Percentiles rank a stretch among this genome's conserved stretches.
phyloP scores from a whole-genome alignment of 2,113 vertebrate species.

The Accipiter cooperii region DNA sequence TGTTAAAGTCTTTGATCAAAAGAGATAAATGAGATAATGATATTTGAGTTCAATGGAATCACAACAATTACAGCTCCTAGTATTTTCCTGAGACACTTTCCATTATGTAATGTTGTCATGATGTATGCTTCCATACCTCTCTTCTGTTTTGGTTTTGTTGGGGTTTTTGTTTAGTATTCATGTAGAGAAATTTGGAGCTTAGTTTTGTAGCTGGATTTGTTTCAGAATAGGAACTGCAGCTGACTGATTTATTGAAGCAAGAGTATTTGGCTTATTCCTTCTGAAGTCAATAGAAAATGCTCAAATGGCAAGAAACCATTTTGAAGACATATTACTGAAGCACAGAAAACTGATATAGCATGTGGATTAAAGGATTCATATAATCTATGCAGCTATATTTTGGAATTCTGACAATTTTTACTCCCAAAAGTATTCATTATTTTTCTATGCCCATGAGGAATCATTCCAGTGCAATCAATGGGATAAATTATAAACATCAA shows the following conservation, averaged over 20 bases:
- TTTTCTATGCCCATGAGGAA: not conserved
- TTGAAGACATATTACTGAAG: not conserved
- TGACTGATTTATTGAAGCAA: not conserved
- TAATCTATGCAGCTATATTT: not conserved
- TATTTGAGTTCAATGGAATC: not conserved
- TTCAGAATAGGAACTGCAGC: not conserved
- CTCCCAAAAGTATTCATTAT: not conserved
- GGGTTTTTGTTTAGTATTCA: not conserved
- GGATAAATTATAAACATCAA: not conserved
- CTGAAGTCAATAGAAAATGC: not conserved
- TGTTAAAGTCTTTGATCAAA: not conserved
- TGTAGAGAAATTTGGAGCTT: not conserved
- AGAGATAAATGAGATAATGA: not conserved
- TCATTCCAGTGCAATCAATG: not conserved
- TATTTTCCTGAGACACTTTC: not conserved
- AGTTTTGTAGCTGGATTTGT: not conserved
- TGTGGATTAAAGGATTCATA: not conserved
- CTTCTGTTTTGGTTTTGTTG: not conserved
- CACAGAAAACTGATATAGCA: not conserved
- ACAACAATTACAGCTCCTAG: not conserved
- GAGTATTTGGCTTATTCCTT: not conserved
- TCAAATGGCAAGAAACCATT: not conserved
- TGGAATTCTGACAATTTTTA: not conserved
- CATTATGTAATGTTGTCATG: not conserved
- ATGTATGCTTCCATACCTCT: not conserved